A percentile compares a stretch with the other conserved stretches of the same genome.
Conservation (phyloP, 2,888 invertebrate genomes). For the Lithophane leautieri region DNA sequence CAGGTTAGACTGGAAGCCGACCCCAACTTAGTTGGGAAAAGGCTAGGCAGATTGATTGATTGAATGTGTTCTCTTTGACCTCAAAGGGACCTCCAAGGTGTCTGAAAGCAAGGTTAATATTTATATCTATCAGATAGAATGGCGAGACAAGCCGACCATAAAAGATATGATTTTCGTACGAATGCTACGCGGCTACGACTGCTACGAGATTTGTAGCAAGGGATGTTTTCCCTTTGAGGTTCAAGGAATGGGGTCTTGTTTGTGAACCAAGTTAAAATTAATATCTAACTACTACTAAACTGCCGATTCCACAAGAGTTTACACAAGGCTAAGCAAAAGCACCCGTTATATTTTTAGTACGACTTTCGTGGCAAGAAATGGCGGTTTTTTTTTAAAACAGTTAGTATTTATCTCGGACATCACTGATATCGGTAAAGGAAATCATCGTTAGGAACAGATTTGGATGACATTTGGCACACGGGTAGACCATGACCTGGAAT, state of each 20-base stretch:
- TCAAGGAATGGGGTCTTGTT: neutral
- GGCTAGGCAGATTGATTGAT: too few species aligned
- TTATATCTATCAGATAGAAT: neutral
- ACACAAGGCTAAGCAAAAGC: too few species aligned
- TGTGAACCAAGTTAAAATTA: too few species aligned
- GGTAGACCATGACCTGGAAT: too few species aligned
- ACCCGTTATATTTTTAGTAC: neutral
- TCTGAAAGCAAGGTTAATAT: neutral
- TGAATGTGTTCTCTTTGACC: neutral
- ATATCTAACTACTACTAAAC: too few species aligned
- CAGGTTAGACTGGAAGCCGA: too few species aligned
- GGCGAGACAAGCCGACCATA: neutral
- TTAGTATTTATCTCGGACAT: neutral
- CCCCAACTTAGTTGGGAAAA: too few species aligned
- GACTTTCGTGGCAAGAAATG: neutral
- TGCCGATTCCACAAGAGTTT: too few species aligned
- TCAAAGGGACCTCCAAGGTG: neutral
- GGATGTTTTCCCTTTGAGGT: neutral
- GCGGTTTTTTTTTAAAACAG: neutral
- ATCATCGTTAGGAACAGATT: too few species aligned
- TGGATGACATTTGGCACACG: too few species aligned
- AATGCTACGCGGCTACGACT: neutral
- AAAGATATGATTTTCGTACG: neutral
- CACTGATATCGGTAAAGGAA: too few species aligned
- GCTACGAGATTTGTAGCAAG: slow-evolving; percentile 5